Conservation (phyloP, 2,888 invertebrate genomes). For the Nymphalis c-album region DNA sequence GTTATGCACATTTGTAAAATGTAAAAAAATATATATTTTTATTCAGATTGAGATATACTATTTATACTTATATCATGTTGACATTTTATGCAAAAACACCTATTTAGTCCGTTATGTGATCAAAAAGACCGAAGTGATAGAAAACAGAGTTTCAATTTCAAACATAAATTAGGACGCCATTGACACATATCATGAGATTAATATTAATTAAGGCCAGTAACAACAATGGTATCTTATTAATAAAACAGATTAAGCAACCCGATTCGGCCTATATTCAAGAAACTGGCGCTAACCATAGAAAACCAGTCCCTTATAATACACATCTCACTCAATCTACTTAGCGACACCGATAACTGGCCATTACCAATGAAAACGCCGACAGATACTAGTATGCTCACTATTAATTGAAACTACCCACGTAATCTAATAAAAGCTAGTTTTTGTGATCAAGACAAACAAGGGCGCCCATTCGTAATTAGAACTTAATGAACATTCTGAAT, state of each 20-base stretch:
- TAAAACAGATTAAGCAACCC: conserved; percentile 46
- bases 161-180: not conserved
- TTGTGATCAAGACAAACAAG: conserved; percentile 79
- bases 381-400: conserved; percentile 72
- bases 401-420: conserved; percentile 81
- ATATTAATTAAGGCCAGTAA: conserved; percentile 34
- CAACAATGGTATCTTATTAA: conserved; percentile 40
- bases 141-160: not conserved
- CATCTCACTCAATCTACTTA: conserved; percentile 74
- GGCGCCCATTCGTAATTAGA: conserved; percentile 80
- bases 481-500: conserved; percentile 79
- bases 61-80: too few relatives aligned
- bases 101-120: too few relatives aligned
- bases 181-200: conserved; percentile 12
- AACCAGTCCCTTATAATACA: conserved; percentile 60
- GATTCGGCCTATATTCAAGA: conserved; percentile 45
- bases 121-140: not conserved
- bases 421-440: conserved; percentile 81
- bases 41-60: too few relatives aligned
- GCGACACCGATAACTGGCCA: conserved; percentile 76
- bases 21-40: too few relatives aligned
- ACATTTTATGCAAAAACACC: too few relatives aligned
- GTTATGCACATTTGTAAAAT: too few relatives aligned
- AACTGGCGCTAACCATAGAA: conserved; percentile 59
- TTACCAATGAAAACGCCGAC: conserved; percentile 75